Evolutionary conservation across 2,113 vertebrate genomes (phyloP).

Genomic region (Eidolon helvum): DNA sequence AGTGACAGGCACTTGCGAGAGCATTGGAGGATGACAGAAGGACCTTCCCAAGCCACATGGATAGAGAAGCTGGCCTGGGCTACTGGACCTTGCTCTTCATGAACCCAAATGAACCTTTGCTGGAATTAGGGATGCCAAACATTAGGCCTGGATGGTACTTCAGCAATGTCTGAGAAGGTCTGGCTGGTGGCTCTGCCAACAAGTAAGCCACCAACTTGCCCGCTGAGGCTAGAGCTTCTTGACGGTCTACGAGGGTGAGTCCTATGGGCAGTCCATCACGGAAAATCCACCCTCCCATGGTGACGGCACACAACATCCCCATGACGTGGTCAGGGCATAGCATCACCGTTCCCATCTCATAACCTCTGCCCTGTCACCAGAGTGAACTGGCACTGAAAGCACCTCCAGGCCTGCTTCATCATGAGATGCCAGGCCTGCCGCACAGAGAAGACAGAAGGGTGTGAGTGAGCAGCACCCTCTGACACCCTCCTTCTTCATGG

Average conservation of each 20-base stretch:
- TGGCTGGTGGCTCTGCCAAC: too few species aligned
- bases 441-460: too few species aligned
- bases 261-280: too few species aligned
- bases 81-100: not conserved
- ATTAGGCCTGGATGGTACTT: not conserved
- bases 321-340: not conserved
- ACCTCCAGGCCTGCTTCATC: too few species aligned
- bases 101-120: not conserved
- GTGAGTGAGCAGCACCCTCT: too few species aligned
- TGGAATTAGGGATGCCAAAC: not conserved
- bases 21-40: accelerated
- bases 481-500: too few species aligned
- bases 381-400: not conserved
- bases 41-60: not conserved
- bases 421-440: not conserved
- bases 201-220: too few species aligned
- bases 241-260: too few species aligned
- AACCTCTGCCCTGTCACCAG: not conserved
- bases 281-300: not conserved
- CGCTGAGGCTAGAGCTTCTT: too few species aligned
- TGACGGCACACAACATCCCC: not conserved
- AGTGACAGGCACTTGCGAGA: not conserved
- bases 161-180: too few species aligned
- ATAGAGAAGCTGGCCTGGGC: not conserved
- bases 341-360: not conserved